Conservation (phyloP, 2,888 invertebrate genomes). For the Drosophila mimetica region DNA sequence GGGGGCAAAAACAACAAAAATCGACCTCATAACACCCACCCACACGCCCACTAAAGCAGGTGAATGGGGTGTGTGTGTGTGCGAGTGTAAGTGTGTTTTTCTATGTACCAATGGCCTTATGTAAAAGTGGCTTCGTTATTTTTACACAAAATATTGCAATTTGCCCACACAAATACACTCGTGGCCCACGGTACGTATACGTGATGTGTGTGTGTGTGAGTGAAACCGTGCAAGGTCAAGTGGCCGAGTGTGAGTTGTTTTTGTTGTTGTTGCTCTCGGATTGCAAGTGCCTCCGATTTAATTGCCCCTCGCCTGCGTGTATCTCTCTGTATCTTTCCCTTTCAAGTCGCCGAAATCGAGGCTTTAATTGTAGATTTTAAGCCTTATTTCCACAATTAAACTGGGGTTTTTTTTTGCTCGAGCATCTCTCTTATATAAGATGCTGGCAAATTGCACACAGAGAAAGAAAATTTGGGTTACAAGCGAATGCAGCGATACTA, state of each 20-base stretch:
- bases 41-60: slow-evolving; percentile 1
- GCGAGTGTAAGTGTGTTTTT: slow-evolving; percentile 1
- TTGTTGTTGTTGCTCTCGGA: slow-evolving; percentile 43
- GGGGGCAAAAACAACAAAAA: slow-evolving; percentile 31
- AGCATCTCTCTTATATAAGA: slow-evolving; percentile 47
- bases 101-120: slow-evolving; percentile 42
- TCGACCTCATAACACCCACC: slow-evolving; percentile 69
- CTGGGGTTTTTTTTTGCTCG: slow-evolving; percentile 7
- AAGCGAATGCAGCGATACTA: slow-evolving; percentile 49
- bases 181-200: slow-evolving; percentile 25
- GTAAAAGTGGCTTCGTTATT: slow-evolving; percentile 59
- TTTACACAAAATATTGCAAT: slow-evolving; percentile 45
- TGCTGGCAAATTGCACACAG: slow-evolving; percentile 11
- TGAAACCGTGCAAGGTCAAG: slow-evolving; percentile 75
- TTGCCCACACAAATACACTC: slow-evolving; percentile 17
- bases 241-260: slow-evolving; percentile 41
- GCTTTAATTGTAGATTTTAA: slow-evolving; percentile 42
- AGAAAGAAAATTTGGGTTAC: slow-evolving; percentile 46
- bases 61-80: neutral
- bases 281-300: slow-evolving; percentile 56
- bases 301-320: slow-evolving; percentile 54
- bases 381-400: slow-evolving; percentile 6
- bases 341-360: slow-evolving; percentile 27
- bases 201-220: slow-evolving; percentile 26
- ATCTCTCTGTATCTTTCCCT: neutral